Evolutionary conservation across 2,113 vertebrate genomes (phyloP), one percentile per base, ranked within the genome.

Genomic region (Isichthys henryi): DNA sequence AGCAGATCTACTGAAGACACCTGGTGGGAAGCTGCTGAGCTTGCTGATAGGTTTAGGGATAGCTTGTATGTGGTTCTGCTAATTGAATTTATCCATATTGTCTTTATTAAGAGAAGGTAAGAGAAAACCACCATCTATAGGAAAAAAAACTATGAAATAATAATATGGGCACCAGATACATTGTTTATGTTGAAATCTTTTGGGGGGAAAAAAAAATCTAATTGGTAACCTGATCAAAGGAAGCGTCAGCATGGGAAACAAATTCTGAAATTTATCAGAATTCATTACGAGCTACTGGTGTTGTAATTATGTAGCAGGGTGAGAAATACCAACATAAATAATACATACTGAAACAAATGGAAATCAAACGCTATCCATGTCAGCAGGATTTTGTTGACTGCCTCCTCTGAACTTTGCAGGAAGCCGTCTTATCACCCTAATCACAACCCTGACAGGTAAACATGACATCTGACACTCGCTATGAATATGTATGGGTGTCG

Each of bases 211-310:
- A 91, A 91, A 95, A 95, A 96, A 89, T 84, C 89, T 93, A 97
- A 99, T 98, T 97, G 97, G 96, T 94, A 94, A 96, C 96, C 96
- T 97, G 97, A 98, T 97, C 97, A 97, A 97, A 96, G 95, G 95
- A 93, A 91, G 94, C 91, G 88, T 88, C 94, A 94, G 90, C 97
- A 96, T 97, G 96, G 45, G 96, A 97, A 86, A 98, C 97, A 99
- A 70, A 99, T 98, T 97, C 96, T 97, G 97, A 98, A 98, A 98
- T 97, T 98, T 97, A 97, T 98, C 98, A 94, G 92, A 98, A 98
- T 96, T 97, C 97, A 97, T 97, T 98, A 97, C 95, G 96, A 97
- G 97, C 95, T 94, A 95, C 96, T 95, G 96, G 96, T 97, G 96
- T 97, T 97, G 97, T 95, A 95, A 93, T 56, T 90, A 92, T 92